Base-by-base conservation (phyloP, 1,140 invertebrate genomes). In the Bathynomus jamesi region DNA sequence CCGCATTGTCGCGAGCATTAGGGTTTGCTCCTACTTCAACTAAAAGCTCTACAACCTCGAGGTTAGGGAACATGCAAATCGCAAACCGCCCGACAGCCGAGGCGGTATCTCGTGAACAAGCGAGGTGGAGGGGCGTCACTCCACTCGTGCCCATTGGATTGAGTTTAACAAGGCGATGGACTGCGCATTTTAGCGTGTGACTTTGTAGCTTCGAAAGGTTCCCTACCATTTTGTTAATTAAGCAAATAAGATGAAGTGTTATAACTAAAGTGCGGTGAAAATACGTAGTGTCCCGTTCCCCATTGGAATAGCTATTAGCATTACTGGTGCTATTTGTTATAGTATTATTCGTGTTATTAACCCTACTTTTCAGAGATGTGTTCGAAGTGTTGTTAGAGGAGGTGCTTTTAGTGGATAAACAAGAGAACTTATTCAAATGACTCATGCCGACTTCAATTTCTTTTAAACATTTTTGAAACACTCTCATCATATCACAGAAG, bases 231-330 rank as follows among this genome's bases (percentile, higher is more conserved):
- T 85, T 86, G 28, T 91, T 88, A 76, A 92, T 83, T 24, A 94
- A 81, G 78, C 89, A 90, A 25, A 89, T 89, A 65, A 93, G 82
- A 79, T 95, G 91, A 71, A 96, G 84, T 4, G 91, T 89, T 76
- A 94, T 93, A n/a, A 94, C 87, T 70, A 96, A 82, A 28, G 93
- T 89, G 75, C 92, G 86, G 78, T 93, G 91, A 60, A 95, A 85
- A 71, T 91, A 89, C 29, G 87, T 88, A 81, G 79, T 94, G 91
- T 78, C 88, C 84, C 69, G 91, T 88, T 53, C 85, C 69, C 83
- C 75, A 85, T 29, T 86, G 31, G 7, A 78, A 78, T 30, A 85
- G 82, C 69, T 81, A 75, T 31, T 82, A 83, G 61, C 67, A 61
- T 66, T 69, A 31, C 83, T 81, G 30, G 79, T 71, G 82, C 24